Evolutionary conservation across 2,888 invertebrate genomes (phyloP).

Genomic region (Pachymerium ferrugineum): DNA sequence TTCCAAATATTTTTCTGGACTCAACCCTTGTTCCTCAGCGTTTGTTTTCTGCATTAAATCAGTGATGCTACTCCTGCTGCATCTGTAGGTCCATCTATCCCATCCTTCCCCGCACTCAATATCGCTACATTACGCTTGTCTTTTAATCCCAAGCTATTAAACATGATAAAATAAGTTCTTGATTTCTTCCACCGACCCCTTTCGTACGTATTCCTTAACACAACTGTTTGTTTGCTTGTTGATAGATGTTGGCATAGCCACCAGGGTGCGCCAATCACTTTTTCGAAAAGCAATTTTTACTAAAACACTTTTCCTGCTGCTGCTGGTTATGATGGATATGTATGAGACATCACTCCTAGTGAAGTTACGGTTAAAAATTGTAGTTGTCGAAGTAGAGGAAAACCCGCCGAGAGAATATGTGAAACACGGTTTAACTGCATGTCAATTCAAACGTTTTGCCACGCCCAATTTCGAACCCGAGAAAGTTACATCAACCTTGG

Average conservation of each 20-base stretch:
- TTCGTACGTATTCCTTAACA: conserved; percentile 59
- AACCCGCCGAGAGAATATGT: conserved; percentile 77
- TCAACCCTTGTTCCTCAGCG: conserved; percentile 48
- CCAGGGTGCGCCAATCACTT: neutral
- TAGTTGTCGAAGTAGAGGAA: conserved; percentile 64
- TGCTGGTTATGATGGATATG: too few relatives aligned
- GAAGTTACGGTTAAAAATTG: conserved; percentile 70
- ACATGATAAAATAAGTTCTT: conserved; percentile 82
- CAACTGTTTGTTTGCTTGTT: conserved; percentile 51
- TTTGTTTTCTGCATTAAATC: conserved; percentile 56
- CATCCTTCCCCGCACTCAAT: conserved; percentile 89
- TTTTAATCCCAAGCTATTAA: conserved; percentile 54
- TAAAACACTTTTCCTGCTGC: too few relatives aligned
- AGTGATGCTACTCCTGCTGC: conserved; percentile 87
- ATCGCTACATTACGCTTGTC: conserved; percentile 56
- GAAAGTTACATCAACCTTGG: conserved; percentile 65
- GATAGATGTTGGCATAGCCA: neutral
- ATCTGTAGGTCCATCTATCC: conserved; percentile 93
- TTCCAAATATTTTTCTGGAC: conserved; percentile 53
- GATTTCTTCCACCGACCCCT: conserved; percentile 90
- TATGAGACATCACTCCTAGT: conserved; percentile 68
- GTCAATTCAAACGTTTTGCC: too few relatives aligned
- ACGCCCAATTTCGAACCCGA: conserved; percentile 69
- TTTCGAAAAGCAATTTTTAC: too few relatives aligned
- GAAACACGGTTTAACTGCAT: conserved; percentile 75